Evolutionary conservation across 2,113 vertebrate genomes (phyloP).

Genomic region (Halichoerus grypus): DNA sequence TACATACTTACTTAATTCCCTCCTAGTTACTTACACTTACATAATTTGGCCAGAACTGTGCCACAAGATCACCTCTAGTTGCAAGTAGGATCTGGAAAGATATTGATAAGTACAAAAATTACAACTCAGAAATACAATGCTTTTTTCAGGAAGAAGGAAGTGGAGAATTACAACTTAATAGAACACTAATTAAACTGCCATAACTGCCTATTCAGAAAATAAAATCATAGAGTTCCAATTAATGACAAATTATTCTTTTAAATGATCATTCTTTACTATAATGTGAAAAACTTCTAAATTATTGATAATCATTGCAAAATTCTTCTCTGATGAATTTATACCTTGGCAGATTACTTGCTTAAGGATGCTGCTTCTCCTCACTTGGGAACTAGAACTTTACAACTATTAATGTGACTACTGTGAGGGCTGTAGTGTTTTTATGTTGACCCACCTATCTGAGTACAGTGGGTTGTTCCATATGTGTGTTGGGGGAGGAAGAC

Average conservation of each 20-base stretch:
- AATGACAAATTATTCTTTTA: neutral
- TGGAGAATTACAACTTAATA: neutral
- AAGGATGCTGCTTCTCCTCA: neutral
- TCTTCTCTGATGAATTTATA: neutral
- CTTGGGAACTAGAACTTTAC: neutral
- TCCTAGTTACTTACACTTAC: neutral
- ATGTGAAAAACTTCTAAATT: neutral
- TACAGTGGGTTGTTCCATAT: neutral
- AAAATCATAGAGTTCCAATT: neutral
- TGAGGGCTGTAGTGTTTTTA: neutral
- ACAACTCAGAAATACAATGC: neutral
- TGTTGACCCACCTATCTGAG: neutral
- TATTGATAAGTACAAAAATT: neutral
- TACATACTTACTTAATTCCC: neutral
- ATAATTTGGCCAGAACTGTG: neutral
- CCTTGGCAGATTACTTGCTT: neutral
- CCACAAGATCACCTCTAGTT: neutral
- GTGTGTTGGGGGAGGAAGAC: fast-evolving
- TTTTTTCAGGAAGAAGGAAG: neutral
- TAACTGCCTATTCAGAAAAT: neutral
- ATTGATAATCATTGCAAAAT: neutral
- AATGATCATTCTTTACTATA: neutral
- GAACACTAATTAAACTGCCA: neutral
- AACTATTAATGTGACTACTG: neutral
- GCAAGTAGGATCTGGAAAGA: neutral